phyloP scores from a whole-genome alignment of 2,797 vertebrate species.

The Eulemur rubriventer region DNA sequence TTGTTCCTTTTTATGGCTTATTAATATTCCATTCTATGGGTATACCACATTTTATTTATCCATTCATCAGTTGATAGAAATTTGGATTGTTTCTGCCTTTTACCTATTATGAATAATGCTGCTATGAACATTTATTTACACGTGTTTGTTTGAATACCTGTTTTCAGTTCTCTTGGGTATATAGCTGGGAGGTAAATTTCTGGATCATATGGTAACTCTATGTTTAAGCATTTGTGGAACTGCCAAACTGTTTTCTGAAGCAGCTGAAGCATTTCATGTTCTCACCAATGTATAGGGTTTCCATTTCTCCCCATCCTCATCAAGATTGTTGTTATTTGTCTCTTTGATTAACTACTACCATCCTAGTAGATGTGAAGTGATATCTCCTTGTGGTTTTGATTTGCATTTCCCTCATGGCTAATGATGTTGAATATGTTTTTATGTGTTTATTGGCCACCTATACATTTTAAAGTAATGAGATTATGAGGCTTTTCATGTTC shows the following conservation, averaged over 20 bases:
- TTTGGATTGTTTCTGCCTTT: neutral
- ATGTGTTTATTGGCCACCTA: neutral
- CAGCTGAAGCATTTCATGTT: neutral
- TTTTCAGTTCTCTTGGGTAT: neutral
- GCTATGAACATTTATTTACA: neutral
- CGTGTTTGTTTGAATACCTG: neutral
- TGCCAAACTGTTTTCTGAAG: neutral
- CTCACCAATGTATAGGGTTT: neutral
- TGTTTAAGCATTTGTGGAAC: neutral
- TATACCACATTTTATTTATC: neutral
- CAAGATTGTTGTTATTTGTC: neutral
- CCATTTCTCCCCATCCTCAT: neutral
- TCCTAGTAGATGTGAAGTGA: neutral
- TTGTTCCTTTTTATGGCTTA: neutral
- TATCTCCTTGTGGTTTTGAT: neutral
- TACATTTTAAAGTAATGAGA: neutral
- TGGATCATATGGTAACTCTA: neutral
- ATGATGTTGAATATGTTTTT: neutral
- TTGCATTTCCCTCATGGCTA: neutral
- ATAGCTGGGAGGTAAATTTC: neutral
- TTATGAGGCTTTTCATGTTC: neutral
- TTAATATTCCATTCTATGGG: neutral
- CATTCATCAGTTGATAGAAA: neutral
- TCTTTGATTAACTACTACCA: neutral
- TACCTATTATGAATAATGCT: neutral